A percentile compares a stretch with the other conserved stretches of the same genome.
Conservation (phyloP, 2,797 vertebrate species). For the Chanos chanos region DNA sequence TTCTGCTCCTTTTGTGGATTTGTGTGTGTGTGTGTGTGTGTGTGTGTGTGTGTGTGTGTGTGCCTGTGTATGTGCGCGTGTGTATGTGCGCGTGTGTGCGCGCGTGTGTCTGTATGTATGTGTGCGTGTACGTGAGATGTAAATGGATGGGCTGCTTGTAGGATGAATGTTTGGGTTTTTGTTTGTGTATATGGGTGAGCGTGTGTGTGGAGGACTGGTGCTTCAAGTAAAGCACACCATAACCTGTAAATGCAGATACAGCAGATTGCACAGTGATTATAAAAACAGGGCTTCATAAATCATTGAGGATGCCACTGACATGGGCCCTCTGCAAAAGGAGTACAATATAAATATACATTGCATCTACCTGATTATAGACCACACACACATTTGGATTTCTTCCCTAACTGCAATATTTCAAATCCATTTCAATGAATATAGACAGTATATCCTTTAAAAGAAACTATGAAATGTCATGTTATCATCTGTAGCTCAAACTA, state of each 20-base stretch:
- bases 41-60: slow-evolving; percentile 38
- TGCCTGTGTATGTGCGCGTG: slow-evolving; percentile 66
- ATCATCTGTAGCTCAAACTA: too few relatives aligned
- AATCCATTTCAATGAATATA: too few relatives aligned
- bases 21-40: slow-evolving; percentile 58
- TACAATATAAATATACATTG: too few relatives aligned
- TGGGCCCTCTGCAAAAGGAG: too few relatives aligned
- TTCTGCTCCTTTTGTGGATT: slow-evolving; percentile 57
- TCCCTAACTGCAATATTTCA: neutral
- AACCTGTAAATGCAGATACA: neutral
- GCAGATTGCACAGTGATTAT: slow-evolving; percentile 16
- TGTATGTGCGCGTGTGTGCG: slow-evolving; percentile 48
- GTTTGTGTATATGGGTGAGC: slow-evolving; percentile 40
- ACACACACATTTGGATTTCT: slow-evolving; percentile 12
- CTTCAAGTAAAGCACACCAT: slow-evolving; percentile 1
- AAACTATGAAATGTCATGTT: too few relatives aligned
- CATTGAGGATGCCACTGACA: too few relatives aligned
- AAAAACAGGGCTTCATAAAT: slow-evolving; percentile 10
- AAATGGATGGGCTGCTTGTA: slow-evolving; percentile 29
- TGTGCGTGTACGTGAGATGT: neutral
- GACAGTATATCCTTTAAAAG: too few relatives aligned
- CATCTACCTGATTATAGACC: slow-evolving; percentile 6
- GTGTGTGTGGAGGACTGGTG: slow-evolving; percentile 25
- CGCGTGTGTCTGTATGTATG: neutral
- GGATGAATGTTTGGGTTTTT: slow-evolving; percentile 16